A percentile compares a stretch with the other conserved stretches of the same genome.
Conservation (phyloP, 2,113 vertebrate genomes). For the Marcusenius ussheri region DNA sequence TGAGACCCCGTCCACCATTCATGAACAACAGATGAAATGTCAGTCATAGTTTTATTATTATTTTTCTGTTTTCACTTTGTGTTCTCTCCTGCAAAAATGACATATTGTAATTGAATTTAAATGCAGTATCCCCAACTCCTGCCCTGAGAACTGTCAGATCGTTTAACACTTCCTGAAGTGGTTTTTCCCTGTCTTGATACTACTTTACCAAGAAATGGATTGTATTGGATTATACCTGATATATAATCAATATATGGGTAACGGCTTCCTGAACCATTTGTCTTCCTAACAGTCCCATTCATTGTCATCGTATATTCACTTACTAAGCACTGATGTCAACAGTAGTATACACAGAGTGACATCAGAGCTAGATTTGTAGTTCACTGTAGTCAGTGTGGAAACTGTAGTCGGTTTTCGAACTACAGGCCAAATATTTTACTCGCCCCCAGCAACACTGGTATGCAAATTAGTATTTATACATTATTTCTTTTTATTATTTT, state of each 20-base stretch:
- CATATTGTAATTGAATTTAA: neutral
- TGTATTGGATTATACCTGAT: neutral
- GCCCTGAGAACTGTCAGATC: neutral
- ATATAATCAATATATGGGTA: constrained; percentile 6
- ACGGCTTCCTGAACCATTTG: neutral
- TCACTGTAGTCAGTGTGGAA: neutral
- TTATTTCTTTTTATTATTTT: neutral
- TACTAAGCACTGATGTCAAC: neutral
- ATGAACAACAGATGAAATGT: neutral
- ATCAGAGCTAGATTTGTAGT: neutral
- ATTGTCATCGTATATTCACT: neutral
- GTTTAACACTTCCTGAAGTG: neutral
- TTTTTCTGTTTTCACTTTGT: neutral
- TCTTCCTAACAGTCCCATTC: neutral
- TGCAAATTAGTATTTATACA: neutral
- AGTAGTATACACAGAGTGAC: neutral
- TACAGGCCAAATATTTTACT: neutral
- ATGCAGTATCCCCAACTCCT: neutral
- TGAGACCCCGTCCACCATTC: neutral
- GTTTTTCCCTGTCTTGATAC: neutral
- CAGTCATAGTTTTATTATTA: neutral
- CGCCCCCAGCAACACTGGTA: neutral
- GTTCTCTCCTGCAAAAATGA: neutral
- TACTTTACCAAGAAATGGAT: neutral
- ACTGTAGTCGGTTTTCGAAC: neutral